Percentiles rank a stretch among this genome's conserved stretches.
Evolutionary conservation across 2,113 vertebrate genomes (phyloP).

Genomic region (Arizona elegans): DNA sequence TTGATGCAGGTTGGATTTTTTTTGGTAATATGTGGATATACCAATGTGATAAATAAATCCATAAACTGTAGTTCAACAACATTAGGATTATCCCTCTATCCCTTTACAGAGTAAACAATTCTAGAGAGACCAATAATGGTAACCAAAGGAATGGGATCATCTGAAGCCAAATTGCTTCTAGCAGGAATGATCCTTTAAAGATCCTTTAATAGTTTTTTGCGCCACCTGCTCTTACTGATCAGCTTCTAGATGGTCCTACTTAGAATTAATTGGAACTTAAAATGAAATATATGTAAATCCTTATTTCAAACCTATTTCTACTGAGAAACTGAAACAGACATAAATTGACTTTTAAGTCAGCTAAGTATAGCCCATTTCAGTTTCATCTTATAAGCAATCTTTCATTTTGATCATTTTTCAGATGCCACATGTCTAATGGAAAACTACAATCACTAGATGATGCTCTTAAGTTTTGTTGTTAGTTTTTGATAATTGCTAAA

Average conservation of each 20-base stretch:
- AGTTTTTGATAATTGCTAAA: neutral
- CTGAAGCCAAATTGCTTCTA: neutral
- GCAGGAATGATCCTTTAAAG: neutral
- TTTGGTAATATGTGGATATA: neutral
- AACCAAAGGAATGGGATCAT: neutral
- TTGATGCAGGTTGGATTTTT: neutral
- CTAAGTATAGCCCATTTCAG: neutral
- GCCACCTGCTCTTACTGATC: constrained; percentile 26
- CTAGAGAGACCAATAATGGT: neutral
- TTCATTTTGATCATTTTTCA: neutral
- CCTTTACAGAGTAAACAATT: neutral
- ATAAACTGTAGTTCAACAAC: neutral
- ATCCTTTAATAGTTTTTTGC: neutral
- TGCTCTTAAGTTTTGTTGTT: neutral
- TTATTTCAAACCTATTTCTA: constrained; percentile 26
- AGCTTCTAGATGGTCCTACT: neutral
- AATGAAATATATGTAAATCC: constrained; percentile 13
- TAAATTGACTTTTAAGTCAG: constrained; percentile 3
- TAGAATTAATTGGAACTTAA: neutral
- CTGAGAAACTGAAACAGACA: neutral
- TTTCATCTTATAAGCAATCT: neutral
- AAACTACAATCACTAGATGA: neutral
- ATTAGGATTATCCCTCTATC: neutral
- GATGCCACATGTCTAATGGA: neutral
- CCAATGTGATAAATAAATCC: neutral